These are phyloP conservation scores for Epistrophe grossulariae DNA, from an alignment of 2,888 invertebrate genomes.

Conservation along the genomic window DNA sequence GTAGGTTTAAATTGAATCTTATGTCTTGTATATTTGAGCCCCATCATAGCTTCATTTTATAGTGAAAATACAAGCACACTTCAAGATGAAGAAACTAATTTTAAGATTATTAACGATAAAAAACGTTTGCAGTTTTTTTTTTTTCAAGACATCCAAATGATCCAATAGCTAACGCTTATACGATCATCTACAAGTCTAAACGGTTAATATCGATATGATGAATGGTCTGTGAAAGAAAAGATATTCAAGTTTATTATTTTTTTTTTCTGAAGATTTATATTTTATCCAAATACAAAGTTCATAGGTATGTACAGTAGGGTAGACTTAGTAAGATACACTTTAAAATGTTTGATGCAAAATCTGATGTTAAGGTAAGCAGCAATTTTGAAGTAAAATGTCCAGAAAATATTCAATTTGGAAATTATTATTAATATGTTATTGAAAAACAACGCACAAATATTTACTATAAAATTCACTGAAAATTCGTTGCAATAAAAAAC, in stretches of 20 bases:
- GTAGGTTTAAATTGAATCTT: slow-evolving; percentile 22
- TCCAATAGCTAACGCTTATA: slow-evolving; percentile 14
- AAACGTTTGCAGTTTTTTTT: slow-evolving; percentile 26
- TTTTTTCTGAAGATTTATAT: slow-evolving; percentile 7
- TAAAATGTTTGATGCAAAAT: neutral
- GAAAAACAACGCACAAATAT: no score
- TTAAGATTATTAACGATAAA: slow-evolving; percentile 53
- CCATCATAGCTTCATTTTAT: neutral
- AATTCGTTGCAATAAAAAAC: no score
- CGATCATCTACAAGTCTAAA: slow-evolving; percentile 35
- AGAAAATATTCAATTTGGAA: no score
- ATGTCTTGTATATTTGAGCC: neutral
- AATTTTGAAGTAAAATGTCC: no score
- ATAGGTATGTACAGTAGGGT: neutral
- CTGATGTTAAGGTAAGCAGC: no score
- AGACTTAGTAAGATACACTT: neutral
- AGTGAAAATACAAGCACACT: slow-evolving; percentile 44
- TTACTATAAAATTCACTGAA: no score
- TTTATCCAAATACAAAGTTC: neutral
- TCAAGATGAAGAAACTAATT: slow-evolving; percentile 48
- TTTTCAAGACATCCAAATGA: neutral
- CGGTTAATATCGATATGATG: slow-evolving; percentile 58
- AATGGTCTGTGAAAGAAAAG: slow-evolving; percentile 49
- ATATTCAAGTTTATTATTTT: slow-evolving; percentile 51
- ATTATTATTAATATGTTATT: no score